A percentile compares a stretch with the other conserved stretches of the same genome.
These are phyloP conservation scores for Butorides virescens DNA, from an alignment of 2,113 vertebrate genomes.

Conservation along the genomic window DNA sequence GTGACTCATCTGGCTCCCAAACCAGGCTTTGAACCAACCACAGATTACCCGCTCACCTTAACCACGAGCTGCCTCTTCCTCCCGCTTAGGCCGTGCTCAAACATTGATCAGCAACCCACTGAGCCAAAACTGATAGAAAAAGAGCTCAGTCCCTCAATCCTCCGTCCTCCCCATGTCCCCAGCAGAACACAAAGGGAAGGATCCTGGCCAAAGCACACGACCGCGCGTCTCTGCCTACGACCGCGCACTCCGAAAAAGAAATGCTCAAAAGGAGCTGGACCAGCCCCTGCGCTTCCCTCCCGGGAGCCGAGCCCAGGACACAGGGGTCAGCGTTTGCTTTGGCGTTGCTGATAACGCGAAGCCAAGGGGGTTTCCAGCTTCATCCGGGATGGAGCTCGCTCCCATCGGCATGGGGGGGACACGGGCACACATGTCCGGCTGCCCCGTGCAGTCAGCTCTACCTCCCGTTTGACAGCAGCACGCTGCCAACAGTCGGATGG, in stretches of 20 bases:
- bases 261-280: neutral
- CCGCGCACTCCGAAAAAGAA: neutral
- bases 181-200: neutral
- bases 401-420: fast-evolving
- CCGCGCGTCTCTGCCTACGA: fast-evolving
- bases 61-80: neutral
- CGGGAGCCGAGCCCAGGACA: neutral
- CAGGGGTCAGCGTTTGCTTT: neutral
- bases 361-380: neutral
- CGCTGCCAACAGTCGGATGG: neutral
- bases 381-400: fast-evolving
- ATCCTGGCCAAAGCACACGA: neutral
- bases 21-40: neutral
- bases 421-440: fast-evolving
- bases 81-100: fast-evolving
- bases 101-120: fast-evolving
- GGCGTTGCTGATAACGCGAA: fast-evolving
- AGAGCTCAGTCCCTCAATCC: neutral
- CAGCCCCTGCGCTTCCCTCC: neutral
- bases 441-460: neutral
- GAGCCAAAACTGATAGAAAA: neutral
- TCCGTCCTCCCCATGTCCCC: fast-evolving
- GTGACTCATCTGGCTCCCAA: neutral
- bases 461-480: neutral
- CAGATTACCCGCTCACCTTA: neutral